These are phyloP conservation scores for Alligator sinensis DNA, from an alignment of 2,113 vertebrate genomes.

Conservation along the genomic window DNA sequence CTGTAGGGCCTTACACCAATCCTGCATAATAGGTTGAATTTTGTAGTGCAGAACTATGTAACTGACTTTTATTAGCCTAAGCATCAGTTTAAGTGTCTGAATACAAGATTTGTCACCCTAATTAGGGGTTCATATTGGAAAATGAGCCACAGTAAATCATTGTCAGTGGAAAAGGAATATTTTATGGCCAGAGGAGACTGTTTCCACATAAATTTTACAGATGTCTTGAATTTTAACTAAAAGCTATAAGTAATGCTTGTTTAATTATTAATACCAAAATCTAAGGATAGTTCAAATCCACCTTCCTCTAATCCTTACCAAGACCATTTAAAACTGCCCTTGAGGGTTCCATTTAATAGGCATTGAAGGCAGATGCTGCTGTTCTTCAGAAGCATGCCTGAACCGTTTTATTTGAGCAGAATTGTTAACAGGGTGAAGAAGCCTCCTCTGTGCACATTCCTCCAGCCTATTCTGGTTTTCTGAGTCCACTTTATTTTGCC, in stretches of 20 bases:
- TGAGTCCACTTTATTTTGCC: not conserved
- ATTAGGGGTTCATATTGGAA: not conserved
- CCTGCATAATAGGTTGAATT: not conserved
- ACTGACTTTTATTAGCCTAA: not conserved
- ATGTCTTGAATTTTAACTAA: not conserved
- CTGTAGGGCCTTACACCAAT: not conserved
- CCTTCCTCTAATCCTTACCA: not conserved
- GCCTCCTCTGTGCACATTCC: accelerated
- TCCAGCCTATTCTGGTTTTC: accelerated
- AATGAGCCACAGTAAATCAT: accelerated
- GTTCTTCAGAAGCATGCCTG: not conserved
- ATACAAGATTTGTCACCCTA: not conserved
- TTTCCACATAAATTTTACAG: not conserved
- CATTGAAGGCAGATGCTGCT: not conserved
- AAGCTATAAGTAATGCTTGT: accelerated
- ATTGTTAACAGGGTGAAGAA: not conserved
- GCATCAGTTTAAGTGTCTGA: accelerated
- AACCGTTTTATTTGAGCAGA: not conserved
- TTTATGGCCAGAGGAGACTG: not conserved
- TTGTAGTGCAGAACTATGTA: not conserved
- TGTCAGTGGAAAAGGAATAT: not conserved
- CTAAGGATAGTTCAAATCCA: not conserved
- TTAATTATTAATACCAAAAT: not conserved
- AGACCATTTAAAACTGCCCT: not conserved
- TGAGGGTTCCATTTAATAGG: accelerated